Base-by-base conservation (phyloP, 2,797 vertebrate species). In the Pterois miles region DNA sequence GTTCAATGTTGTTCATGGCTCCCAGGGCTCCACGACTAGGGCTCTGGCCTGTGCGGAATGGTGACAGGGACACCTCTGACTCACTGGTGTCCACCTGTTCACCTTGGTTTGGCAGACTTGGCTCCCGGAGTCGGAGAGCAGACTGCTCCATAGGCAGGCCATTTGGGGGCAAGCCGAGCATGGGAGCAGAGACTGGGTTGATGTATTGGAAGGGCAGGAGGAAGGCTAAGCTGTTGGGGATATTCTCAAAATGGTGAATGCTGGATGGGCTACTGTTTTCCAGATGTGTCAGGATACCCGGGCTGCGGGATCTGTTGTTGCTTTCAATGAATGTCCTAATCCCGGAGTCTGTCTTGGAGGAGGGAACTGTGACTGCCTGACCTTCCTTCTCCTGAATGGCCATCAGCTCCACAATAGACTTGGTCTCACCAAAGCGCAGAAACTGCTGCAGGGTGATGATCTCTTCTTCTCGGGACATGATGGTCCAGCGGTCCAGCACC, bases 371-470 rank as follows among this genome's bases (percentile, higher is more conserved):
- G 89, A 99, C 97, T 40, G 98, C 97, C 94, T 99, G 98, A 86
- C 98, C 98, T 95, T 99, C 98, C 93, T 99, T 99, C 95, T 99
- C 98, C 94, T 99, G 98, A 95, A 99, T 99, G 87, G 98, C 98
- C 98, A 99, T 99, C 94, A 99, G 95, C 94, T 99, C 98, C 92
- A 99, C 98, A 0, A 99, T 99, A 90, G 98, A 99, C 95, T 99
- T 99, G 74, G 98, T 99, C 94, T 99, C 98, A 93, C 98, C 98
- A 92, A 99, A 99, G 93, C 98, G 97, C 88, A 99, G 93, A 93
- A 99, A 99, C 93, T 99, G 98, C 96, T 99, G 98, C 91, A 99
- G 97, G 94, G 98, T 99, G 95, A 99, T 99, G 93, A 99, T 99
- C 94, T 99, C 98, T 86, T 99, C 98, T 96, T 99, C 98, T 91